Percentiles rank a stretch among this genome's conserved stretches.
These are phyloP conservation scores for Corvus hawaiiensis DNA, from an alignment of 2,113 vertebrate species.

Conservation along the genomic window DNA sequence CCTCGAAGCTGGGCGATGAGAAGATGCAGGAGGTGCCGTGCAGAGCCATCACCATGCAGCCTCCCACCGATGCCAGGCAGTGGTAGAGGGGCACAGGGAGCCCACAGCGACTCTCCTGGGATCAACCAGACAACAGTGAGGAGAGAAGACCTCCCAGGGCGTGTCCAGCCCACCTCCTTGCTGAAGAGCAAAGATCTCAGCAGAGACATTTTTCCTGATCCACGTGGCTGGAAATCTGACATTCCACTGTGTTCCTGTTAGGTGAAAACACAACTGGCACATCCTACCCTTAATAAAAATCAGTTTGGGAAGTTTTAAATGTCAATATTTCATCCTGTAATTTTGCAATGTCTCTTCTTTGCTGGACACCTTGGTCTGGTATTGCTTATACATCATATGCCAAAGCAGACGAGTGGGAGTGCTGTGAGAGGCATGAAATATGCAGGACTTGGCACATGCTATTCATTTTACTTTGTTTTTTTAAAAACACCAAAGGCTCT, in stretches of 20 bases:
- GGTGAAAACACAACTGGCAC: background rate
- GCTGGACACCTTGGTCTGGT: background rate
- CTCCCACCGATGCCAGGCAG: conserved; percentile 87
- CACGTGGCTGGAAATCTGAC: background rate
- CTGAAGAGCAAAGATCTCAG: background rate
- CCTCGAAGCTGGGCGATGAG: conserved; percentile 76
- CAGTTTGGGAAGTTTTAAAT: background rate
- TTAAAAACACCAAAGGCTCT: background rate
- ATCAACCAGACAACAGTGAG: background rate
- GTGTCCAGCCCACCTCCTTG: background rate
- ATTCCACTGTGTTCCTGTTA: fast-evolving
- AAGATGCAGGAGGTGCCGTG: conserved; percentile 77
- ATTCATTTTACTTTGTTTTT: background rate
- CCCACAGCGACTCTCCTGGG: conserved; percentile 65
- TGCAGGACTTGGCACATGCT: background rate
- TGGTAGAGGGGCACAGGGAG: conserved; percentile 87
- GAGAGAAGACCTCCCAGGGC: background rate
- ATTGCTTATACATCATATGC: background rate
- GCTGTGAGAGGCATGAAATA: background rate
- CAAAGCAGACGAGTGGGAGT: background rate
- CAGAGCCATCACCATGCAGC: conserved; percentile 74
- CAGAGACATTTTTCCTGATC: background rate
- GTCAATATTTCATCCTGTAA: background rate
- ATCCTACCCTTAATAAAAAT: background rate
- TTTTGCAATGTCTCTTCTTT: background rate